Base-by-base conservation (phyloP, 2,797 vertebrate genomes). In the Sparidentex hasta region DNA sequence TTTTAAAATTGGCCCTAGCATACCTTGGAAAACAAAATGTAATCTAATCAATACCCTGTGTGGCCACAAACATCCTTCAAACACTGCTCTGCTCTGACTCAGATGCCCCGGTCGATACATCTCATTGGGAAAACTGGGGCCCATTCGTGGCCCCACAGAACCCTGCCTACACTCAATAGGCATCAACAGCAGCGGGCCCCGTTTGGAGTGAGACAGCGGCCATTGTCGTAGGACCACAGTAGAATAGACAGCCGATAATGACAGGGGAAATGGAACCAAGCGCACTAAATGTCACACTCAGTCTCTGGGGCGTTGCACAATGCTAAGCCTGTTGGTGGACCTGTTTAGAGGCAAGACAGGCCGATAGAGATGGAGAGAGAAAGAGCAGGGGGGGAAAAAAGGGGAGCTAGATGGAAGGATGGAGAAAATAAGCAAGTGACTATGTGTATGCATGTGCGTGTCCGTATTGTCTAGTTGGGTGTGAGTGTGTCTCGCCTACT, bases 191-290 rank as follows among this genome's bases (percentile, higher is more conserved):
- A 27, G 80, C 61, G n/a, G 44, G 72, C 54, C 82, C 78, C 80
- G 71, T 86, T 87, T 78, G 86, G 74, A 91, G 73, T 9, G 80
- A 87, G 88, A 85, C 82, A 74, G 84, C n/a, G 17, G 58, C 82
- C 72, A 82, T 90, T 86, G 87, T 87, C 50, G 54, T 47, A 38
- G 74, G 81, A 69, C 61, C 66, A 18, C 83, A 71, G 88, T 44
- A 71, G 85, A 88, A 88, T 69, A 78, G 91, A 88, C 82, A 82
- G 89, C 79, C 68, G 72, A 91, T 92, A 88, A 92, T 87, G 88
- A 89, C 73, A 20, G 58, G 62, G 89, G 90, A 89, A 90, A 92
- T 86, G 84, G 85, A 90, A 86, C 75, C 88, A 65, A 86, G 78
- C 67, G 16, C 78, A 64, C 78, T 86, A 90, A 91, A 93, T 90